Evolutionary conservation across 2,113 vertebrate genomes (phyloP), one percentile per base, ranked within the genome.

Genomic region (Gila orcuttii): DNA sequence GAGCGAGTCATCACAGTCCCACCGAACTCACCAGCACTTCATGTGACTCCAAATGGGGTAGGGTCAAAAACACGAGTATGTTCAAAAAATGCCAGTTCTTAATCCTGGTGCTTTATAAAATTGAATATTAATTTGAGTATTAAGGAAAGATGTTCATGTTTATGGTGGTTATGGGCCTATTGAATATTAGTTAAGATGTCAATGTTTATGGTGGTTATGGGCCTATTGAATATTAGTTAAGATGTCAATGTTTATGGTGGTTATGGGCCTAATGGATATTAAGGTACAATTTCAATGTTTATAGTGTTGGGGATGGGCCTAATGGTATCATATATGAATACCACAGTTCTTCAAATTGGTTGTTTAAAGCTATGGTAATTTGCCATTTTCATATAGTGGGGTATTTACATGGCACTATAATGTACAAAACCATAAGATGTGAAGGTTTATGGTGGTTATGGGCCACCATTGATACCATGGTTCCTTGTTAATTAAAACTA

Each of bases 11-110:
- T 93, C 87, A 82, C 91, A 0, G 96, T 91, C 50, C 95, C 96
- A 0, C 95, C 95, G 23, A 96, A 96, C 87, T 94, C 95, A 23
- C 95, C 94, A 0, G 93, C 15, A 55, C 91, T 90, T 86, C 89
- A 86, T 57, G 52, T 31, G 79, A 36, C 12, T 39, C 73, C 62
- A 11, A 80, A 42, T 42, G 59, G 28, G 84, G 91, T 92, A 86
- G 68, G 64, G 13, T n/a, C 11, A 79, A 59, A 57, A 13, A 89
- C 39, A 75, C 47, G 3, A 77, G 15, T 5, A 55, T 21, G 13
- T 13, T 4, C 21, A 68, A 68, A 33, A 60, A 21, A n/a, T 3
- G 15, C 19, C 5, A 6, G 50, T 52, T 17, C 15, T 52, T 4
- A 5, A 52, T 52, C 50, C 4, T 52, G 4, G 17, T 52, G 1